Base-by-base conservation (phyloP, 1,140 invertebrate species). In the Procambarus virginalis region DNA sequence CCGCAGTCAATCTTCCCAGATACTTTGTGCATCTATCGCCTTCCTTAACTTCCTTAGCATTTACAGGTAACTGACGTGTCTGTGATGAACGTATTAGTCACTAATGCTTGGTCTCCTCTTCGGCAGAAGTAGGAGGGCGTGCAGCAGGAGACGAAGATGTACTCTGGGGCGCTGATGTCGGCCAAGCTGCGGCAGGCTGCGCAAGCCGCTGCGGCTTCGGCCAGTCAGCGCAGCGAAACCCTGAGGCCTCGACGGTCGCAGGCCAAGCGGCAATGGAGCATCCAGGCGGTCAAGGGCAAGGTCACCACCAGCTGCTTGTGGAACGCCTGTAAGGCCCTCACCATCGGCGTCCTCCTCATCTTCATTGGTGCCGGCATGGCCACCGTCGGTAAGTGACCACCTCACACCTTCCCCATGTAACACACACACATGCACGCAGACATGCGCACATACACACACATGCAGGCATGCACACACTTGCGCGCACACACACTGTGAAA, bases 291-390 rank as follows among this genome's bases (percentile, higher is more conserved):
- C 92, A 95, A 96, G 91, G 34, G 97, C 82, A 97, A 97, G 94
- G 97, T 97, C 94, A 97, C 97, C 92, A 97, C 96, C 46, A 95
- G 96, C 92, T 98, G 97, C 93, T 95, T 98, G 89, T 98, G 97
- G 97, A 97, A 93, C 34, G 34, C 34, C 97, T 97, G 97, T 93
- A 97, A 97, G 93, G 97, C 49, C 95, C 98, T 9, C 34, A 34
- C 34, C 96, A 97, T 91, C 95, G 97, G 89, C 97, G 45, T 94
- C 98, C 94, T 98, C 70, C 95, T 98, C 89, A 97, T 98, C 95
- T 94, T 97, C 86, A 95, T 97, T 64, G 97, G 97, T 70, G 97
- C 96, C 78, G 96, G 96, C 73, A 98, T 98, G 97, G 97, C 97
- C 48, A 97, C 97, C n/a, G 96, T 98, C 93, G 97, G 97, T 97